phyloP scores from a whole-genome alignment of 2,797 vertebrate genomes.

The Merluccius polli region DNA sequence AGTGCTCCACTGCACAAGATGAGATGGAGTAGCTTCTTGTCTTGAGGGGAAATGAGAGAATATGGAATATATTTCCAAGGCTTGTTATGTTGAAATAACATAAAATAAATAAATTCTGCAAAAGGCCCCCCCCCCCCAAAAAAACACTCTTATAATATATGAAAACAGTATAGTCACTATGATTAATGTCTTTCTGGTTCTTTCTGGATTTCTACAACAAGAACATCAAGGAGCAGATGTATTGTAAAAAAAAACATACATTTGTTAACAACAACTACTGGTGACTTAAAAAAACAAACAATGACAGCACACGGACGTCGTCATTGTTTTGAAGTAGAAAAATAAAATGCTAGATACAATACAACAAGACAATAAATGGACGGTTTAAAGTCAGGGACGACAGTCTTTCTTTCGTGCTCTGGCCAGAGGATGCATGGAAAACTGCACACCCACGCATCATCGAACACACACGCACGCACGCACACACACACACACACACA shows the following conservation, averaged over 20 bases:
- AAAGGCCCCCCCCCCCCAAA: background rate
- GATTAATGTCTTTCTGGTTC: background rate
- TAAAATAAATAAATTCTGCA: background rate
- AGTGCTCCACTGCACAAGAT: background rate
- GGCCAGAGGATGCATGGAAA: background rate
- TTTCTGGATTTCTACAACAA: background rate
- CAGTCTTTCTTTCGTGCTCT: background rate
- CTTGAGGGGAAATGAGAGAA: background rate
- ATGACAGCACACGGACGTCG: background rate
- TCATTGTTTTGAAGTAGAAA: background rate
- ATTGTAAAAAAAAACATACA: background rate
- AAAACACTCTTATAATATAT: background rate
- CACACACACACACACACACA: background rate
- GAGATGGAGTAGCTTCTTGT: background rate
- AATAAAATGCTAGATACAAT: background rate
- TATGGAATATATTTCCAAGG: background rate
- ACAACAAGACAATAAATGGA: background rate
- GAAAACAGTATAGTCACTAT: background rate
- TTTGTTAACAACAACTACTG: background rate
- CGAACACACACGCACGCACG: background rate
- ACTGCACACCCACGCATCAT: background rate
- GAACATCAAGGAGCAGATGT: background rate
- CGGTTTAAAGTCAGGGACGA: background rate
- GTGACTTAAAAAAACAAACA: background rate
- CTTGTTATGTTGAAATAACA: background rate